Evolutionary conservation across 2,888 invertebrate genomes (phyloP).

Genomic region (Spisula solida): DNA sequence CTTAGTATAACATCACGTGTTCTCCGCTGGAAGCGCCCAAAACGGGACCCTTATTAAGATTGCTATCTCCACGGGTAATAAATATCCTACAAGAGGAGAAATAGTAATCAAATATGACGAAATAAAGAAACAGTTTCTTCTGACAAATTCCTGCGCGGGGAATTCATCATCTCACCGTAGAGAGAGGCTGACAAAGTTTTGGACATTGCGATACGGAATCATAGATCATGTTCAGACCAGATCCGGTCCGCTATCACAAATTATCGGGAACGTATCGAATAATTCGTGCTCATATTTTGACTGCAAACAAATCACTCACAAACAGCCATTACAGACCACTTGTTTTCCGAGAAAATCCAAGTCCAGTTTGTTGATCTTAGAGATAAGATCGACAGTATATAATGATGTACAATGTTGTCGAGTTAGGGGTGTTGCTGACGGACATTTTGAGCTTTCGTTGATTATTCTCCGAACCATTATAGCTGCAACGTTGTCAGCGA

Average conservation of each 20-base stretch:
- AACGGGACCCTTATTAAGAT: slow-evolving; percentile 68
- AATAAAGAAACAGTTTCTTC: slow-evolving; percentile 49
- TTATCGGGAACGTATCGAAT: slow-evolving; percentile 65
- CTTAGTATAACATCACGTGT: slow-evolving; percentile 32
- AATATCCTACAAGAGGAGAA: slow-evolving; percentile 65
- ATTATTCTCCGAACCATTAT: too few relatives aligned
- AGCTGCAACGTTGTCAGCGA: too few relatives aligned
- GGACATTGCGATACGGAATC: slow-evolving; percentile 40
- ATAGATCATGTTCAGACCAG: slow-evolving; percentile 55
- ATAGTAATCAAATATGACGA: slow-evolving; percentile 72
- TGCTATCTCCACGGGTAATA: slow-evolving; percentile 68
- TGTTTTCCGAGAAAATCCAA: neutral
- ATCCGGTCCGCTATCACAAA: slow-evolving; percentile 50
- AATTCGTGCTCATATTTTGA: slow-evolving; percentile 65
- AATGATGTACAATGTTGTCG: neutral
- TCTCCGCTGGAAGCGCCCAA: slow-evolving; percentile 53
- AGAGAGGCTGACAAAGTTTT: slow-evolving; percentile 31
- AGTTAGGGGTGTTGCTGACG: neutral
- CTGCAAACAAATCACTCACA: slow-evolving; percentile 60
- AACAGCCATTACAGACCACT: neutral
- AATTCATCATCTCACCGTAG: slow-evolving; percentile 49
- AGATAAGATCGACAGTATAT: neutral
- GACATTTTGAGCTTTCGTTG: neutral
- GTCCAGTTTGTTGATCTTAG: neutral
- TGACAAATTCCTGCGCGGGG: slow-evolving; percentile 38